Evolutionary conservation across 2,113 vertebrate species (phyloP), one percentile per base, ranked within the genome.

Genomic region (Emydocephalus ijimae): DNA sequence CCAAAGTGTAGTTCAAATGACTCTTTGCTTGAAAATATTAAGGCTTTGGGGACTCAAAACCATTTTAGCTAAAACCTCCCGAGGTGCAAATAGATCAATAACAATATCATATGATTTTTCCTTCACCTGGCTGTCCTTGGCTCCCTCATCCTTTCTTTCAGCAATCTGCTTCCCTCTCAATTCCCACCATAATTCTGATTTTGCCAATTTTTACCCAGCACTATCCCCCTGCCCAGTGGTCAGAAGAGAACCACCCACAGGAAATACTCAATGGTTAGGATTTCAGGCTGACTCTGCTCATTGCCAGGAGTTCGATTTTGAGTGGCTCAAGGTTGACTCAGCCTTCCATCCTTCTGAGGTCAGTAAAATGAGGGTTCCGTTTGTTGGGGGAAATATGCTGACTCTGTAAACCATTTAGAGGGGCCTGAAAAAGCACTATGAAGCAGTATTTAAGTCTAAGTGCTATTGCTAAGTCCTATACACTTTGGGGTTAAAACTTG

Each of bases 1-100:
- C 93, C 93, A 92, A 64, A 93, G 92, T 74, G 94, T 94, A 95
- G 92, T 89, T 94, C 92, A 95, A 95, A 95, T 90, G 61, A 93
- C 93, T 87, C 90, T 1, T 24, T 93, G 93, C 92, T 92, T 93
- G 95, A 94, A 92, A 93, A 95, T 93, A 93, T 90, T 94, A 88
- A 85, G 74, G 34, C 87, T 86, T 61, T 45, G 45, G 45, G 45
- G 5, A 45, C 45, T 45, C 45, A 45, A 45, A 45, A 45, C 45
- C 45, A 45, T 5, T 45, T 45, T 45, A 45, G 45, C 45, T 45
- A 45, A 45, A 5, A 45, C 45, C 45, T 45, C 45, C 45, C 5
- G 45, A 45, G 45, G 45, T 45, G 45, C 45, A 45, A 45, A 45
- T 45, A 45, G 45, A 45, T 45, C 45, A 45, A 45, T 45, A 45